Evolutionary conservation across 1,140 invertebrate species (phyloP), one percentile per base, ranked within the genome.

Genomic region (Zelostemma sp.): DNA sequence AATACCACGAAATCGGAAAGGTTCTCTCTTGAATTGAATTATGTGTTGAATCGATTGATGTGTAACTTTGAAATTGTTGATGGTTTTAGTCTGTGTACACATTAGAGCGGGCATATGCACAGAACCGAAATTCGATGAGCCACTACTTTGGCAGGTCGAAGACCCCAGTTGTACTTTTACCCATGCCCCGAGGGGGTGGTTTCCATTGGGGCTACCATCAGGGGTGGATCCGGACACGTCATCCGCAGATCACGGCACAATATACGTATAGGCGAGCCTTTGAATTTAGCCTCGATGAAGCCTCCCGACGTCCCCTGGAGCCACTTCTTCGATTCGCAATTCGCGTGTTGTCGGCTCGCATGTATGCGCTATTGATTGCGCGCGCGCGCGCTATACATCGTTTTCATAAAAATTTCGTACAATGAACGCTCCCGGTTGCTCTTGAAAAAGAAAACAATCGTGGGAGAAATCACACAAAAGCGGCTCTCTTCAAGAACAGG

Each of bases 121-220:
- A 68, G 58, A 56, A 57, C 54, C 55, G 67, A 70, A 73, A 70
- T 70, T 58, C 64, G 63, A 70, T 64, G 72, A 64, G 70, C 61
- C 60, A 69, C 60, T 53, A 70, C 51, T 62, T 64, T 65, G 57
- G 68, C 53, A 69, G 64, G 67, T 64, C 63, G 65, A 65, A 66
- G 65, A 69, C 73, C 73, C 73, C 59, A 68, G 64, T 51, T 64
- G 71, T 71, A 75, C 72, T 75, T 75, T 75, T 69, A 74, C 66
- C 69, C 54, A 48, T 67, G 60, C 63, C 73, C 61, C 60, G 63
- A 58, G 70, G 73, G 73, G 67, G 67, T 71, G 67, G 70, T 66
- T 75, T 74, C 68, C 60, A 74, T 73, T 71, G 65, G 64, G 68
- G 66, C 57, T 67, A 9, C 67, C 65, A 48, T 74, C 65, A 71